These are phyloP conservation scores for Pungitius pungitius DNA, from an alignment of 2,113 vertebrate genomes.

Conservation along the genomic window DNA sequence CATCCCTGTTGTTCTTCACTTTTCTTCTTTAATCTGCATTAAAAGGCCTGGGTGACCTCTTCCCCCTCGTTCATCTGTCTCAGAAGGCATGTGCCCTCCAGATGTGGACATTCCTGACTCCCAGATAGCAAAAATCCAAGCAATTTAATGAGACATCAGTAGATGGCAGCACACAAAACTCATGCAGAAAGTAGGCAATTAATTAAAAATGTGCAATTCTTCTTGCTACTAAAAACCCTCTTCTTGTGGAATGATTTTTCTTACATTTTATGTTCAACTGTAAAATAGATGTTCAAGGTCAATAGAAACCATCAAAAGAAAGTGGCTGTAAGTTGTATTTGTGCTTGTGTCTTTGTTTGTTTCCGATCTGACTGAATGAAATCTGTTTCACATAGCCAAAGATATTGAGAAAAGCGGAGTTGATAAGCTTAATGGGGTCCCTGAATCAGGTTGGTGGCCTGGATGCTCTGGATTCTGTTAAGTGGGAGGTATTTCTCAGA, in stretches of 20 bases:
- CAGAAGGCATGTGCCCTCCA: conserved; percentile 77
- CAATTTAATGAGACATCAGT: conserved; percentile 46
- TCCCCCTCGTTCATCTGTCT: conserved; percentile 73
- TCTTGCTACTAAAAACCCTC: too few relatives aligned
- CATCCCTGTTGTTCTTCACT: conserved; percentile 70
- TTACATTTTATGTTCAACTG: background rate
- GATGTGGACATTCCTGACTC: conserved; percentile 71
- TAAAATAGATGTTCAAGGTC: conserved; percentile 57
- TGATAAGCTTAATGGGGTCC: background rate
- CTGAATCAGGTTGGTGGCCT: background rate
- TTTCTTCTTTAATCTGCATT: conserved; percentile 73
- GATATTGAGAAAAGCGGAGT: conserved; percentile 10
- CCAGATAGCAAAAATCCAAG: background rate
- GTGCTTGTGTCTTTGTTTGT: conserved; percentile 6
- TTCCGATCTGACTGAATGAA: conserved; percentile 63
- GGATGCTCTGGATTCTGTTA: background rate
- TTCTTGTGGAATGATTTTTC: background rate
- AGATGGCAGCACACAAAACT: conserved; percentile 70
- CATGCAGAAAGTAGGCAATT: background rate
- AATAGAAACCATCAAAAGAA: conserved; percentile 60
- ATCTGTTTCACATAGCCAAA: conserved; percentile 12
- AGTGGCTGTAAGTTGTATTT: conserved; percentile 21
- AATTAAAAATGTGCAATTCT: conserved; percentile 1
- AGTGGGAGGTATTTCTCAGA: background rate
- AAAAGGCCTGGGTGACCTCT: conserved; percentile 67